Base-by-base conservation (phyloP, 2,113 vertebrate genomes). In the Dermatemys mawii region DNA sequence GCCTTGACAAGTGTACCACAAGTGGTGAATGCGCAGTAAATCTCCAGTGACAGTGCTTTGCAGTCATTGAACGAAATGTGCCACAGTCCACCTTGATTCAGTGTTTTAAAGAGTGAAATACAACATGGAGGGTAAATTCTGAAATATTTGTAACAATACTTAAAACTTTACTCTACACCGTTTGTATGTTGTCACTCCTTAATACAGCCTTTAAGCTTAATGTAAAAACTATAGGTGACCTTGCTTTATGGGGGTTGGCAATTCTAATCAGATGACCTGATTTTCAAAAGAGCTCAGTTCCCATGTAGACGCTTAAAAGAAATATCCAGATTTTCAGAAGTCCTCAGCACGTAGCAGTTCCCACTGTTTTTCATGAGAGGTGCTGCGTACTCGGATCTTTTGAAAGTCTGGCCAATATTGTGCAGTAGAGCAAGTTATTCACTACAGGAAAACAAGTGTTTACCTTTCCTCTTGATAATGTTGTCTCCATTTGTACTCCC, bases 391-490 rank as follows among this genome's bases (percentile, higher is more conserved):
- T 83, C 48, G 85, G 50, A 84, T 60, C 49, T 89, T 27, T 26
- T 88, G 67, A 80, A 90, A 93, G 92, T 83, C 87, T 80, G 63
- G n/a, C 46, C 55, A 73, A 5, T 41, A 93, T 53, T 63, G 89
- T 93, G 63, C 2, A 86, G 41, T 94, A 84, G 11, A 78, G 93
- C 73, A 92, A 46, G 76, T 83, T 82, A 60, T 88, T 89, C 94
- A 22, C 46, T 84, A 29, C 0, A 94, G 38, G 70, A 63, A 82
- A 24, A 67, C 3, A 7, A 55, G 19, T 1, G 7, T 90, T 87
- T 55, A 88, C 2, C 0, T 89, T 91, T 86, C 78, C 32, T 94
- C 32, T 14, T 93, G 90, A 81, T 81, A 89, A 67, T 84, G n/a
- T 24, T 11, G 3, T 46, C 94, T 93, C 12, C 24, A 86, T 19